Evolutionary conservation across 2,888 invertebrate genomes (phyloP).

Genomic region (Aphidius colemani): DNA sequence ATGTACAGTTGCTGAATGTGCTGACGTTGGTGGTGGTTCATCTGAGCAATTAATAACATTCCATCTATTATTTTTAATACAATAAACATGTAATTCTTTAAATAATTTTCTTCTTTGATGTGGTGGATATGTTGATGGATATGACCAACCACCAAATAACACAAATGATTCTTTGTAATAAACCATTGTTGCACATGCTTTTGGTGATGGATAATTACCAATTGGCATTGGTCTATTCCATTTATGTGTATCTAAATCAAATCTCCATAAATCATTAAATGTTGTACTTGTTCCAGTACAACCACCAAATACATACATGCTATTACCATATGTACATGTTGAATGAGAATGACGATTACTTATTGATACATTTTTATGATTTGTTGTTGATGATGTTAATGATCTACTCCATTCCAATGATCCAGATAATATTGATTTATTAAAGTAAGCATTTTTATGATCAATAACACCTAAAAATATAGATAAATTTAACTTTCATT

Average conservation of each 20-base stretch:
- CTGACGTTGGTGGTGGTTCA: conserved; percentile 82
- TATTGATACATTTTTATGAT: conserved; percentile 74
- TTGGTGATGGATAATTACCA: conserved; percentile 92
- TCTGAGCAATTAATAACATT: conserved; percentile 66
- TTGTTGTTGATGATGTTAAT: conserved; percentile 57
- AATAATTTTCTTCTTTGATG: conserved; percentile 85
- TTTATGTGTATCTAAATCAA: conserved; percentile 82
- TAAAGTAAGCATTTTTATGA: conserved; percentile 74
- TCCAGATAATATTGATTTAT: conserved; percentile 77
- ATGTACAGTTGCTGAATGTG: conserved; percentile 89
- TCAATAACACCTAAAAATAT: conserved; percentile 75
- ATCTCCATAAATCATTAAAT: conserved; percentile 94
- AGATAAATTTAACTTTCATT: neutral
- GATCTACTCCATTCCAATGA: conserved; percentile 76
- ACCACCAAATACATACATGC: conserved; percentile 95
- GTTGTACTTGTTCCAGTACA: conserved; percentile 93
- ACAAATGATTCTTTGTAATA: conserved; percentile 81
- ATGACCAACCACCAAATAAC: conserved; percentile 95
- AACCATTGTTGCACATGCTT: conserved; percentile 93
- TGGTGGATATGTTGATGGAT: conserved; percentile 83
- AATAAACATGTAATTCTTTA: conserved; percentile 89
- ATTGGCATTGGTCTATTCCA: conserved; percentile 85
- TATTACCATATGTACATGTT: conserved; percentile 80
- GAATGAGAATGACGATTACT: conserved; percentile 92
- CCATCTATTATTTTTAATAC: conserved; percentile 82